A percentile compares a stretch with the other conserved stretches of the same genome.
These are phyloP conservation scores for Tiliacea citrago DNA, from an alignment of 2,888 invertebrate species.

Conservation along the genomic window DNA sequence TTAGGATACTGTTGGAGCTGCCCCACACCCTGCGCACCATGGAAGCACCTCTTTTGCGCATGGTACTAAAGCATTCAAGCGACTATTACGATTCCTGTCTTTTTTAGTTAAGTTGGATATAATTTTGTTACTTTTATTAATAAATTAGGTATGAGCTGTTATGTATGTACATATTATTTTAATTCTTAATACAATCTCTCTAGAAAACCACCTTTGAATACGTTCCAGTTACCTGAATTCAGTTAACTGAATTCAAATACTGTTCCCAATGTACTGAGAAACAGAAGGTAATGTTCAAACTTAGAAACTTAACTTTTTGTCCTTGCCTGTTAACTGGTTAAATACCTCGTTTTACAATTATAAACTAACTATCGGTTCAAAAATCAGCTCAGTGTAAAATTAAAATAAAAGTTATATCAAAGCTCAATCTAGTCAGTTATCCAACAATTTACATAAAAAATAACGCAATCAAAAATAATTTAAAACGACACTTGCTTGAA, in stretches of 20 bases:
- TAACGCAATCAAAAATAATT: conserved; percentile 6
- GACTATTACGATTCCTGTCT: no score
- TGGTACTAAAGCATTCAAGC: no score
- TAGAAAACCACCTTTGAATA: neutral
- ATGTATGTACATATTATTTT: neutral
- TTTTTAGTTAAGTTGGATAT: no score
- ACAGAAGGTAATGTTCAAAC: neutral
- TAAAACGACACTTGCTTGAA: conserved; percentile 23
- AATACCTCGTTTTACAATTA: neutral
- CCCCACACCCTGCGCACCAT: no score
- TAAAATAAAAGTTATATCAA: conserved; percentile 5
- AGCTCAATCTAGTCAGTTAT: neutral
- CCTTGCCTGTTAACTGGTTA: neutral
- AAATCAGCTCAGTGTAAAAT: neutral
- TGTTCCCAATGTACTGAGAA: neutral
- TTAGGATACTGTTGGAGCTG: no score
- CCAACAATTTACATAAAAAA: neutral
- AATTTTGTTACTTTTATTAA: no score
- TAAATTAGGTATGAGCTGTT: no score
- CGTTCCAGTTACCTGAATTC: neutral
- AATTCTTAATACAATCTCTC: neutral
- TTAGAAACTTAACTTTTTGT: neutral
- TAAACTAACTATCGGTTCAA: neutral
- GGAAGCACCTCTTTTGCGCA: no score
- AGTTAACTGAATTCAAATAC: neutral